Base-by-base conservation (phyloP, 2,113 vertebrate species). In the Cephalophus harveyi region DNA sequence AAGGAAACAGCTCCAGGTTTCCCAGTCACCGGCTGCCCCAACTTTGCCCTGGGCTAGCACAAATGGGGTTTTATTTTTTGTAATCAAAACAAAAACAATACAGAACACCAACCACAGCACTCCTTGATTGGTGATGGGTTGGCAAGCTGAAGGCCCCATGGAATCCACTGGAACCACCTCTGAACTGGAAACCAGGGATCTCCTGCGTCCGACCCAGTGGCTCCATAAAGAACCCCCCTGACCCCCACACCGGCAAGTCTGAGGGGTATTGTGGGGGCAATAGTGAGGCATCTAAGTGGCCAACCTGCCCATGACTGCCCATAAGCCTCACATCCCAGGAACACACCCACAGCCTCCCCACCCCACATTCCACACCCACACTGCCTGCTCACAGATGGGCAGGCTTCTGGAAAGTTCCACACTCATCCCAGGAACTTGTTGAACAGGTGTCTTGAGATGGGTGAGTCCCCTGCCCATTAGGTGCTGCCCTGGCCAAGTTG, bases 181-280 rank as follows among this genome's bases (percentile, higher is more conserved):
- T 43, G 46, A 86, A 79, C 89, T 52, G 48, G 62, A 33, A 36
- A 50, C 89, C 79, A 57, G 55, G 33, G 11, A 23, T 50, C 52
- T 62, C 60, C 82, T 62, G 87, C 4, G 17, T 27, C 59, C 15
- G n/a, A 15, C 52, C 15, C 3, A 1, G 23, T 48, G 15, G n/a
- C 93, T 36, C 27, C 1, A 0, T 17, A 36, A 43, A 67, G 46
- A 74, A 67, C 4, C 13, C 55, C 17, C 5, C 67, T 10, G 8
- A 0, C 16, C 0, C 8, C 33, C 1, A 5, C 7, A 8, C 30
- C 3, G 7, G 36, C n/a, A 52, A n/a, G 79, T 5, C 50, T 10
- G 5, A 48, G 64, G 28, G 28, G 3, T 21, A 17, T 4, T 5
- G 15, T 10, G 52, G 9, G 55, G 55, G 50, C n/a, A 12, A 28